Percentiles rank a stretch among this genome's conserved stretches.
Evolutionary conservation across 1,140 invertebrate genomes (phyloP).

Genomic region (Calliopsis andreniformis): DNA sequence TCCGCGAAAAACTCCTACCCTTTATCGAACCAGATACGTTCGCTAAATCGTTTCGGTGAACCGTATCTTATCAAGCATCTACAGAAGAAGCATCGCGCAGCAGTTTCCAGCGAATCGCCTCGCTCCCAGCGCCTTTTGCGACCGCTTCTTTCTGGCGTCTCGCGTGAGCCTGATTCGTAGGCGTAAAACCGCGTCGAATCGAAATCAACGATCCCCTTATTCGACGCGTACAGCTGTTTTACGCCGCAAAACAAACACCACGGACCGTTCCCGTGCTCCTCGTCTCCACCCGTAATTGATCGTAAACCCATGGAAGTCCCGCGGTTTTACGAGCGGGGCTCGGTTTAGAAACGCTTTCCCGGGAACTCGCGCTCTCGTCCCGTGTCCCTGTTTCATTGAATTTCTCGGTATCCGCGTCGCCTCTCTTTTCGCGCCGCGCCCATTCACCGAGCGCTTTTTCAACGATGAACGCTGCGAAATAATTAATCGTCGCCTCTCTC

Average conservation of each 20-base stretch:
- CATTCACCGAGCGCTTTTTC: neutral
- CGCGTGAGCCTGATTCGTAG: neutral
- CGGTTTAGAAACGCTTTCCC: conserved; percentile 53
- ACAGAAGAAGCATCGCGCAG: too few species aligned
- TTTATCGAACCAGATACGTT: neutral
- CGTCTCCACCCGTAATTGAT: conserved; percentile 51
- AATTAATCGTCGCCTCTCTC: neutral
- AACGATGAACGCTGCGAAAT: neutral
- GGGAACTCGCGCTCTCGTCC: conserved; percentile 6
- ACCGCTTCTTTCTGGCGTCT: too few species aligned
- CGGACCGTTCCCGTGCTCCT: conserved; percentile 7
- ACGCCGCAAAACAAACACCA: conserved; percentile 46
- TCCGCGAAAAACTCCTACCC: neutral
- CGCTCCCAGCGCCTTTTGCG: too few species aligned
- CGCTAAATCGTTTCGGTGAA: neutral
- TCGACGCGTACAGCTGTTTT: conserved; percentile 23
- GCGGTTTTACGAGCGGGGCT: conserved; percentile 52
- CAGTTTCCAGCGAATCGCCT: too few species aligned
- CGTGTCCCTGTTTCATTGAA: conserved; percentile 30
- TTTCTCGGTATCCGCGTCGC: conserved; percentile 43
- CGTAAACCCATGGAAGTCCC: conserved; percentile 42
- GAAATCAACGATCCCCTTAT: conserved; percentile 30
- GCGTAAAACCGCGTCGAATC: conserved; percentile 30
- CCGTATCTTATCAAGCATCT: neutral
- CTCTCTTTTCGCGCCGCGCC: neutral